A percentile compares a stretch with the other conserved stretches of the same genome.
phyloP scores from a whole-genome alignment of 2,797 vertebrate species.

The Sebastes minor region DNA sequence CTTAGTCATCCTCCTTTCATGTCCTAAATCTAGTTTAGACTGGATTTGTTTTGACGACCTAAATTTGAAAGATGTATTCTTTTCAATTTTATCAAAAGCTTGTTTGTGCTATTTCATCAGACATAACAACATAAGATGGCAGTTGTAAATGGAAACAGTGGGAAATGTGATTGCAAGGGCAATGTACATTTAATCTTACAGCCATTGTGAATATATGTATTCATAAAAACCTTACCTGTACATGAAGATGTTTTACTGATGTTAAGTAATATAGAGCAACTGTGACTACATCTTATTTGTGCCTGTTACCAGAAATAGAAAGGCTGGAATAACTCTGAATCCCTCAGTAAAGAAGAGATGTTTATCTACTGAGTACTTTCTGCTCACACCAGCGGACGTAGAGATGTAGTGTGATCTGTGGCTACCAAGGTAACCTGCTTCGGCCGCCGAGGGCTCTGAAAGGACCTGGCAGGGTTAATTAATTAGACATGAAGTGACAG shows the following conservation, averaged over 20 bases:
- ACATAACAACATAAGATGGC: background rate
- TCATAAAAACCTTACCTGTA: background rate
- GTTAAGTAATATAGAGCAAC: background rate
- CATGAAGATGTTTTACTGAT: background rate
- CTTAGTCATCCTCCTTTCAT: conserved; percentile 1
- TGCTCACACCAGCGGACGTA: background rate
- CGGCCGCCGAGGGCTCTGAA: conserved; percentile 32
- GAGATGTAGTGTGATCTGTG: conserved; percentile 1
- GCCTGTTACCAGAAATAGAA: background rate
- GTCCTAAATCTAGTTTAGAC: background rate
- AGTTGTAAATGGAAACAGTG: background rate
- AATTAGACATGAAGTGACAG: conserved; percentile 68
- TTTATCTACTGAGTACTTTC: background rate
- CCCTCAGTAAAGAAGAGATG: background rate
- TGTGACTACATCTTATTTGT: background rate
- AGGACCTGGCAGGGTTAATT: conserved; percentile 47
- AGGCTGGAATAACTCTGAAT: background rate
- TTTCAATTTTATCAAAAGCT: background rate
- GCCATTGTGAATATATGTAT: background rate
- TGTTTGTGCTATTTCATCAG: background rate
- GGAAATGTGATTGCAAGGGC: background rate
- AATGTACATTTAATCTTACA: background rate
- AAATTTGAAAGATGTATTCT: background rate
- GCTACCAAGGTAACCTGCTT: conserved; percentile 44
- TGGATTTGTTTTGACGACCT: background rate